Evolutionary conservation across 2,113 vertebrate species (phyloP), one percentile per base, ranked within the genome.

Genomic region (Nerophis ophidion): DNA sequence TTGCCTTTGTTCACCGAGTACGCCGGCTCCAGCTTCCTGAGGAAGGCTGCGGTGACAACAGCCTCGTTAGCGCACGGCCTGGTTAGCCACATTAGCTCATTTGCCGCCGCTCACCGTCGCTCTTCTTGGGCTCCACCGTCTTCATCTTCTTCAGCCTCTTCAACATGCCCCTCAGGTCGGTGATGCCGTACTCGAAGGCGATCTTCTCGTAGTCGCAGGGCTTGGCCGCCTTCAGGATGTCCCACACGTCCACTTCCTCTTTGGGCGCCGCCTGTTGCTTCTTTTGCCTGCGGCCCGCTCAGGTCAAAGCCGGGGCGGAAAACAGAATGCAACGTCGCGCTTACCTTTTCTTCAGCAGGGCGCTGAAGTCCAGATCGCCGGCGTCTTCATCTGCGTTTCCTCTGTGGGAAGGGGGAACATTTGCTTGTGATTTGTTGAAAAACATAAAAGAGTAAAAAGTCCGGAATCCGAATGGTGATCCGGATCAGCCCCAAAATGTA

Each of bases 201-300:
- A 97, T 96, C 70, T 87, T 92, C 89, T 97, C 95, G 0, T 92
- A 96, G 78, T 97, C 95, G 3, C 94, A 94, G 57, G 94, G 93
- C 77, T 92, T 94, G 0, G 95, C 95, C 0, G 68, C 86, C 79
- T 95, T 93, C 58, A 97, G 71, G 77, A 96, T 92, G 9, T 93
- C 92, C 78, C 94, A 92, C 14, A 96, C 93, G 1, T 96, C 93
- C 47, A 89, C 87, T 0, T 94, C 89, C 0, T 90, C 88, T 0
- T 86, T 83, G 0, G 76, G 71, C 1, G 9, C 33, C 8, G 82
- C 88, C 19, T 89, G 75, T 17, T 87, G 84, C 70, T 89, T 90
- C 74, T 81, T 91, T 73, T 89, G 84, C 80, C 92, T 75, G 61
- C 16, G 6, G 17, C 35, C 33, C 0, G 0, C 8, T 26, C 49